Base-by-base conservation (phyloP, 2,113 vertebrate species). In the Malurus alboscapulatus region DNA sequence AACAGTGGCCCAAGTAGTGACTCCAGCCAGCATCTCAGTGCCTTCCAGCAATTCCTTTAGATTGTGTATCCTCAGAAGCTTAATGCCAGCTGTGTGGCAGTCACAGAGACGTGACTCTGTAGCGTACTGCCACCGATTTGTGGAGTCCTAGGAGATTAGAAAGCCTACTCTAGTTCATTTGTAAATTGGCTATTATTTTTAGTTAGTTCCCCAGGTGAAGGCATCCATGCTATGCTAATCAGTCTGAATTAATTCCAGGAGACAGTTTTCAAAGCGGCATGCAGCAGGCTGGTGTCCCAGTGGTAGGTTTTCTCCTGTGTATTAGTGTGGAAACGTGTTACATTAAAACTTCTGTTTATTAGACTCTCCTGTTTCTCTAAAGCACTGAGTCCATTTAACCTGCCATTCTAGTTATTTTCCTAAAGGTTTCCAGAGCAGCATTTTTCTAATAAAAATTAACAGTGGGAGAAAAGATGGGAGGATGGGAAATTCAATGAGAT, bases 101-200 rank as follows among this genome's bases (percentile, higher is more conserved):
- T 51, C 61, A 69, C 55, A 61, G 78, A 59, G 82, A 34, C 57
- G 57, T 75, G 66, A 29, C 45, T 79, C 66, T 67, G 38, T 8
- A 55, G 61, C 5, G 19, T 38, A 16, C 38, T 94, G 78, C 69
- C 66, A 79, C 71, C 0, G 1, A 61, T 75, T 74, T 85, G 36
- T 53, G 51, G 66, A 82, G 32, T 57, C 91, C n/a, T 22, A 54
- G 81, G 84, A 87, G 78, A 80, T 82, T 61, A 93, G 92, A 91
- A 91, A 81, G 10, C 74, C 62, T 90, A 45, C 63, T 84, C 38
- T 26, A 38, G 65, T 72, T 95, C 87, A 38, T 58, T 89, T 91
- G 74, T 91, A 95, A 89, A 94, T 92, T 87, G 66, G 74, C 79
- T 87, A 53, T 87, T 95, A 91, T 92, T 93, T 96, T 93, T 92